Conservation (phyloP, 2,888 invertebrate species). For the Agrotis segetum region DNA sequence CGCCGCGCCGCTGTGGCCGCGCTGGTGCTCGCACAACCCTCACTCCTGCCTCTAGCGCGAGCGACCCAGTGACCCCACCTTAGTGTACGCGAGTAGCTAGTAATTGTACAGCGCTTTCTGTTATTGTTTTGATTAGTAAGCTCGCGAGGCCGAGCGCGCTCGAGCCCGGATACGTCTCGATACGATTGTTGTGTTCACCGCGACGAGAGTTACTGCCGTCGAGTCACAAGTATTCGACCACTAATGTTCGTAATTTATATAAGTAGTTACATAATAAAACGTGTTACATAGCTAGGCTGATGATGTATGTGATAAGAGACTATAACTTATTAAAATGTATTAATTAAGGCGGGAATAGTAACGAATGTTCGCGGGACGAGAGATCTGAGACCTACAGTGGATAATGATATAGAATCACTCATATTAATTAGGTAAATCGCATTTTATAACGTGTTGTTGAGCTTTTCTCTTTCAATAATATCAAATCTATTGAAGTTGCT, state of each 20-base stretch:
- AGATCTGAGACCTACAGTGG: slow-evolving; percentile 20
- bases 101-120: slow-evolving; percentile 75
- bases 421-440: slow-evolving; percentile 34
- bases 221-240: slow-evolving; percentile 54
- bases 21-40: slow-evolving; percentile 95
- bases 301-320: slow-evolving; percentile 60
- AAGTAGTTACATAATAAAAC: slow-evolving; percentile 64
- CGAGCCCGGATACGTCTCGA: slow-evolving; percentile 13
- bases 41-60: slow-evolving; percentile 92
- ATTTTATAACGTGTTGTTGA: slow-evolving; percentile 52
- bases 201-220: slow-evolving; percentile 51
- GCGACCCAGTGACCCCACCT: slow-evolving; percentile 53
- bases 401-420: slow-evolving; percentile 31
- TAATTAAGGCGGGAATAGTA: slow-evolving; percentile 18
- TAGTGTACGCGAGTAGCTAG: slow-evolving; percentile 71
- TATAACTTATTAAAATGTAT: slow-evolving; percentile 55
- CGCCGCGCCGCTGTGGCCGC: slow-evolving; percentile 94
- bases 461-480: slow-evolving; percentile 46
- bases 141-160: slow-evolving; percentile 29
- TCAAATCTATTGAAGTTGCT: slow-evolving; percentile 51
- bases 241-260: slow-evolving; percentile 48
- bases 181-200: slow-evolving; percentile 35
- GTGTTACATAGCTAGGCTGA: slow-evolving; percentile 66
- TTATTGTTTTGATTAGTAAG: slow-evolving; percentile 62
- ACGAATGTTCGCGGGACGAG: slow-evolving; percentile 16